A percentile compares a stretch with the other conserved stretches of the same genome.
phyloP scores from a whole-genome alignment of 2,888 invertebrate species.

The Himalopsyche japonica region DNA sequence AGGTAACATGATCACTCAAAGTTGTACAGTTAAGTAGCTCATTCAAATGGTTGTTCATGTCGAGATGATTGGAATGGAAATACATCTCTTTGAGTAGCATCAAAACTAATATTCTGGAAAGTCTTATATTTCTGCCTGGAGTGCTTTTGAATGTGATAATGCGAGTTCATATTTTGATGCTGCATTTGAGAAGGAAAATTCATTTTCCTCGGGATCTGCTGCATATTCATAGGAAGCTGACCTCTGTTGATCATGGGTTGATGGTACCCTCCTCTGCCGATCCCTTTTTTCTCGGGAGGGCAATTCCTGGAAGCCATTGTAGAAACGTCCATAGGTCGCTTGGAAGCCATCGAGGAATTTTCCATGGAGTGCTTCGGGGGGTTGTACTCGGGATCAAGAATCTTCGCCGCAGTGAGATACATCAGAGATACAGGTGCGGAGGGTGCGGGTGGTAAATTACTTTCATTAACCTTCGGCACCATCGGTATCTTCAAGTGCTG shows the following conservation, averaged over 20 bases:
- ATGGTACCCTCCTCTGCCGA: too few relatives aligned
- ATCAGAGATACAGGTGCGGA: constrained; percentile 16
- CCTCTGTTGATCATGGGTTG: background rate
- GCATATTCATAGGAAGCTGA: too few relatives aligned
- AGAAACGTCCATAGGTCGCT: background rate
- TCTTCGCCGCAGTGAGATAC: constrained; percentile 38
- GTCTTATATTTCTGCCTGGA: too few relatives aligned
- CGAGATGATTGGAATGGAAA: background rate
- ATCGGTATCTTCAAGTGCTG: background rate
- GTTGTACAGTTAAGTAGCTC: background rate
- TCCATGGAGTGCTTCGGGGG: background rate
- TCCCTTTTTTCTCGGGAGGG: background rate
- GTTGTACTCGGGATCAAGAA: constrained; percentile 4
- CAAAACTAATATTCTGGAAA: too few relatives aligned
- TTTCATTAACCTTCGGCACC: background rate
- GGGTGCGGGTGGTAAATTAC: background rate
- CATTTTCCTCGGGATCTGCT: too few relatives aligned
- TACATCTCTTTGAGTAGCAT: too few relatives aligned
- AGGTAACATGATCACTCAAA: too few relatives aligned
- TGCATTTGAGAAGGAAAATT: too few relatives aligned
- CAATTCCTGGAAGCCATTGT: background rate
- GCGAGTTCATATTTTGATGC: too few relatives aligned
- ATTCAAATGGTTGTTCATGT: background rate
- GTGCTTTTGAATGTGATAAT: too few relatives aligned
- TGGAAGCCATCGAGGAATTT: background rate